phyloP scores from a whole-genome alignment of 2,113 vertebrate species.

The Tauraco erythrolophus region DNA sequence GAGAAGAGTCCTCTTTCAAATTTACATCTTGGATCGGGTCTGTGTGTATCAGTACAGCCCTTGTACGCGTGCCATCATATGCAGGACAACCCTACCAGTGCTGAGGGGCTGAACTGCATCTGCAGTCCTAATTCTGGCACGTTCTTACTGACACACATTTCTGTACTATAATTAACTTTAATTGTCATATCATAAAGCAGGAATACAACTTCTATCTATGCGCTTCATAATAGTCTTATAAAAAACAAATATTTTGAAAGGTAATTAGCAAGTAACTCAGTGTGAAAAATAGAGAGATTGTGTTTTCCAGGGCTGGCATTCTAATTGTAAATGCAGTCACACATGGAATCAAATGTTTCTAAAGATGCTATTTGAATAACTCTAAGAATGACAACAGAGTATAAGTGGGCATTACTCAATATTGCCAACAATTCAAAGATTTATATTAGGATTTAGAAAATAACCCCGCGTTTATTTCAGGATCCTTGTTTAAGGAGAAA shows the following conservation, averaged over 20 bases:
- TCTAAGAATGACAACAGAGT: neutral
- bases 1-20: neutral
- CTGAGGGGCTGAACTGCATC: neutral
- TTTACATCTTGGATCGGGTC: neutral
- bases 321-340: conserved; percentile 4
- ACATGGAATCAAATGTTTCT: neutral
- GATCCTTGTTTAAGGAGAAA: neutral
- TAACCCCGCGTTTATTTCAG: neutral
- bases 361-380: conserved; percentile 6
- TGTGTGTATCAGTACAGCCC: conserved; percentile 24
- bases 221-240: neutral
- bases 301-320: neutral
- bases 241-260: neutral
- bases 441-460: neutral
- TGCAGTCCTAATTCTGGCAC: neutral
- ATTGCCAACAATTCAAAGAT: neutral
- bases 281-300: neutral
- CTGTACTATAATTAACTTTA: neutral
- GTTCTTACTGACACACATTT: neutral
- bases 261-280: neutral
- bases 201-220: neutral
- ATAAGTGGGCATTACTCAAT: neutral
- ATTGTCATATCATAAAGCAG: neutral
- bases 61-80: neutral
- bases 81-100: neutral